Conservation (phyloP, 92 coral and sea anemone genomes). For the Porites rus region DNA sequence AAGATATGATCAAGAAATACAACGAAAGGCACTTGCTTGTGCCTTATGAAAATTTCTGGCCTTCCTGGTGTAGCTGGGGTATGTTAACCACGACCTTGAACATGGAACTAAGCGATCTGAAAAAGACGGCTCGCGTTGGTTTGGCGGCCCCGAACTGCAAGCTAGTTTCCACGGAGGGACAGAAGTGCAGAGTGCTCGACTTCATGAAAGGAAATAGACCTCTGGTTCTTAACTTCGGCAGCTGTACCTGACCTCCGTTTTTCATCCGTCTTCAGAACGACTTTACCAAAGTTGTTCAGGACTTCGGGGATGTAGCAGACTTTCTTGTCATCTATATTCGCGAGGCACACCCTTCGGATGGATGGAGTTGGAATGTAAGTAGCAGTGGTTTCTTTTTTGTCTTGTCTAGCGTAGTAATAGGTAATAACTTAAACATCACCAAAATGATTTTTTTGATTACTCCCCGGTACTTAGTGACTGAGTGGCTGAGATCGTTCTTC, state of each 20-base stretch:
- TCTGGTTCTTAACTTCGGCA: slow-evolving; percentile 85
- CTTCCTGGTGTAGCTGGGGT: slow-evolving; percentile 61
- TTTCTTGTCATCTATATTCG: slow-evolving; percentile 84
- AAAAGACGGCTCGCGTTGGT: slow-evolving; percentile 61
- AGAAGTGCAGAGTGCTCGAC: slow-evolving; percentile 48
- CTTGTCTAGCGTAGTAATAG: no score
- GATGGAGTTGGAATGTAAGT: slow-evolving; percentile 68
- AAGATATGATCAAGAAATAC: slow-evolving; percentile 32
- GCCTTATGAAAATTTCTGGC: slow-evolving; percentile 64
- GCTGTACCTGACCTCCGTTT: slow-evolving; percentile 92
- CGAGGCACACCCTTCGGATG: slow-evolving; percentile 94
- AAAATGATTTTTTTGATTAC: no score
- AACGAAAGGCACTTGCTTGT: slow-evolving; percentile 44
- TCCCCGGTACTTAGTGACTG: no score
- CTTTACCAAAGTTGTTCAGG: slow-evolving; percentile 71
- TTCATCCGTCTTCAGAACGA: slow-evolving; percentile 71
- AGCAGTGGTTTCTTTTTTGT: no score
- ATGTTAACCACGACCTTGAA: slow-evolving; percentile 42
- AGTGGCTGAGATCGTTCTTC: no score
- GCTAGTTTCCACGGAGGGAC: slow-evolving; percentile 56
- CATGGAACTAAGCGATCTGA: slow-evolving; percentile 17
- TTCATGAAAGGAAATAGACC: slow-evolving; percentile 66
- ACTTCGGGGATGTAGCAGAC: slow-evolving; percentile 81
- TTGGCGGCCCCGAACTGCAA: slow-evolving; percentile 56
- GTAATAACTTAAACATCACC: no score